Conservation (phyloP, 2,797 vertebrate species). For the Pterois miles region DNA sequence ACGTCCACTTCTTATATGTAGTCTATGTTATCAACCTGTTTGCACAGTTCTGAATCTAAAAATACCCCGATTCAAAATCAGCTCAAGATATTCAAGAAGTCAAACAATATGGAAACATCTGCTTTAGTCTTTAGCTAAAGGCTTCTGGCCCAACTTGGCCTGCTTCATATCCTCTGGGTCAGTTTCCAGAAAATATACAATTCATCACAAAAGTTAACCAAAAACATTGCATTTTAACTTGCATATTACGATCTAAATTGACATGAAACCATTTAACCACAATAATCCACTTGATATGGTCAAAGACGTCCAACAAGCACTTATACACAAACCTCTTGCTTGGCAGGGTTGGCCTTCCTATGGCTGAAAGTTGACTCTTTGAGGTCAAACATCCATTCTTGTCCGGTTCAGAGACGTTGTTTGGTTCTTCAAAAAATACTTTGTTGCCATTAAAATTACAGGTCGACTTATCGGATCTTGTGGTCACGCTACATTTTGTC, state of each 20-base stretch:
- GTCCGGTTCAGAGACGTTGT: slow-evolving; percentile 9
- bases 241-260: neutral
- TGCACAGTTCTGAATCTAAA: neutral
- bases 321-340: slow-evolving; percentile 49
- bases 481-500: neutral
- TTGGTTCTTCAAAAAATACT: neutral
- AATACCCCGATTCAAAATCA: neutral
- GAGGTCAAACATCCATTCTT: slow-evolving; percentile 16
- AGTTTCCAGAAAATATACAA: neutral
- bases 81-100: neutral
- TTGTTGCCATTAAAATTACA: neutral
- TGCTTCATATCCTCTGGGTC: neutral
- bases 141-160: slow-evolving; percentile 14
- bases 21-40: neutral
- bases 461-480: neutral
- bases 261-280: neutral
- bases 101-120: neutral
- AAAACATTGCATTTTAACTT: neutral
- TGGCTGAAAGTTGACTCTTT: slow-evolving; percentile 2
- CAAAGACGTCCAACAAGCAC: neutral
- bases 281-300: neutral
- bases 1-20: no score
- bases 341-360: slow-evolving; percentile 46
- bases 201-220: no score
- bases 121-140: neutral